Percentiles rank a stretch among this genome's conserved stretches.
Evolutionary conservation across 1,140 invertebrate genomes (phyloP).

Genomic region (Zaprionus gabonicus): DNA sequence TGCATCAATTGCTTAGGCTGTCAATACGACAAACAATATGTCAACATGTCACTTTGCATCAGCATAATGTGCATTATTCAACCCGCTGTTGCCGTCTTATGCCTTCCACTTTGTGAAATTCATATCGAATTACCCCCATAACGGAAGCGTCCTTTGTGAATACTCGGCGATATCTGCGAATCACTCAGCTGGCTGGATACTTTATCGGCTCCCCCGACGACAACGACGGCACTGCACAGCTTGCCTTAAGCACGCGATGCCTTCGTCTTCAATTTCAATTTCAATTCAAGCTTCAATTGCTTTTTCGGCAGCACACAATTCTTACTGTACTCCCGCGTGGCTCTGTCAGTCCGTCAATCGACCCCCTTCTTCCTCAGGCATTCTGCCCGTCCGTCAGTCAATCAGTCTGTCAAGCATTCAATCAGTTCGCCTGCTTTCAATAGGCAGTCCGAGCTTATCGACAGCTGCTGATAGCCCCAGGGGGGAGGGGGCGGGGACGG

Average conservation of each 20-base stretch:
- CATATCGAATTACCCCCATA: slow-evolving; percentile 24
- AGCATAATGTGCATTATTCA: background rate
- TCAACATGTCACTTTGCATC: background rate
- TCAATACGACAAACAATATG: background rate
- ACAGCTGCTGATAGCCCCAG: slow-evolving; percentile 36
- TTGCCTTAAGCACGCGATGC: slow-evolving; percentile 36
- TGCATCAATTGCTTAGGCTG: background rate
- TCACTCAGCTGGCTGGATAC: slow-evolving; percentile 44
- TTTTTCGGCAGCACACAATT: slow-evolving; percentile 25
- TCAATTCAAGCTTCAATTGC: slow-evolving; percentile 30
- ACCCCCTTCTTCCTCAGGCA: slow-evolving; percentile 12
- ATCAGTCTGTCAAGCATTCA: slow-evolving; percentile 54
- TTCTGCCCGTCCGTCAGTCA: slow-evolving; percentile 36
- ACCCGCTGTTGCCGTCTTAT: background rate
- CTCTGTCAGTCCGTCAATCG: background rate
- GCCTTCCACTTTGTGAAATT: background rate
- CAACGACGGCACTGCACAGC: slow-evolving; percentile 16
- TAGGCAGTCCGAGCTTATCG: slow-evolving; percentile 40
- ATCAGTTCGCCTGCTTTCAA: slow-evolving; percentile 21
- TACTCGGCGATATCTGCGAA: slow-evolving; percentile 7
- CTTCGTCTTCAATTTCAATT: slow-evolving; percentile 14
- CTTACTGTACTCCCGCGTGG: background rate
- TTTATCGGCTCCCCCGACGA: slow-evolving; percentile 47
- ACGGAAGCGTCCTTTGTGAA: slow-evolving; percentile 12
- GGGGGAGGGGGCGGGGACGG: background rate